Conservation (phyloP, 2,113 vertebrate genomes). For the Raja brachyura region DNA sequence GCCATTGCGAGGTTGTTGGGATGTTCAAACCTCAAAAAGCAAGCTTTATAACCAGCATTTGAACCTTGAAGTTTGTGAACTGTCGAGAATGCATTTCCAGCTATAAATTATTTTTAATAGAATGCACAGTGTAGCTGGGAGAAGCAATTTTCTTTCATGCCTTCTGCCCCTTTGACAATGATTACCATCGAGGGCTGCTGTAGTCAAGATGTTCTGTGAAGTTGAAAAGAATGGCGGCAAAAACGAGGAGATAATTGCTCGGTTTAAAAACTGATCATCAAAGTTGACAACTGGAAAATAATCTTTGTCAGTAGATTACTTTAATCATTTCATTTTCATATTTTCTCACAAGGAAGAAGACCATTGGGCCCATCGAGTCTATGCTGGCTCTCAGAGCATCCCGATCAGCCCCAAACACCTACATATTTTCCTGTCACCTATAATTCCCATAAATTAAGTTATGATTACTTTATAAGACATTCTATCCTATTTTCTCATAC, state of each 20-base stretch:
- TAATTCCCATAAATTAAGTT: background rate
- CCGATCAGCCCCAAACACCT: too few relatives aligned
- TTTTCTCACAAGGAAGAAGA: too few relatives aligned
- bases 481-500: background rate
- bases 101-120: slow-evolving; percentile 26
- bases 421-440: too few relatives aligned
- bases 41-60: background rate
- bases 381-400: too few relatives aligned
- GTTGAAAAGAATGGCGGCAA: background rate
- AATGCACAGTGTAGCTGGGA: background rate
- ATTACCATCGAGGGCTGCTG: background rate
- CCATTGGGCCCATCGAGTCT: too few relatives aligned
- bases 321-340: background rate
- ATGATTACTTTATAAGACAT: background rate
- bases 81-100: background rate
- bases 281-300: background rate
- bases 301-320: background rate
- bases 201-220: background rate
- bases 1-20: background rate
- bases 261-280: background rate
- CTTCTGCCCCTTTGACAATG: background rate
- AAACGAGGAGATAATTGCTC: background rate
- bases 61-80: background rate
- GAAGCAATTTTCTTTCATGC: slow-evolving; percentile 6
- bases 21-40: background rate